A percentile compares a stretch with the other conserved stretches of the same genome.
phyloP scores from a whole-genome alignment of 2,888 invertebrate species.

The Drosophila paracracens region DNA sequence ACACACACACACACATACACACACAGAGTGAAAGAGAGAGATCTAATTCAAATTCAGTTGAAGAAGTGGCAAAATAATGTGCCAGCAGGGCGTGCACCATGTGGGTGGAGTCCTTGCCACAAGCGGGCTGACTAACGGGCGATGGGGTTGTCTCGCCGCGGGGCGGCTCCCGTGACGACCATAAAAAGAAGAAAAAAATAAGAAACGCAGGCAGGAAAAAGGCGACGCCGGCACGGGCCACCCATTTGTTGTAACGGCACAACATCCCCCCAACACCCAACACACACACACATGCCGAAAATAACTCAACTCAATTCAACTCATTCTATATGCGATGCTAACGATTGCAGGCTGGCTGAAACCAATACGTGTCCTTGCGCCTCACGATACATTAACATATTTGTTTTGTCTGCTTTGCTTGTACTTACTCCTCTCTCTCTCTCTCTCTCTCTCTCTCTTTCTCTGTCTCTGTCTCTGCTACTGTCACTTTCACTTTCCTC shows the following conservation, averaged over 20 bases:
- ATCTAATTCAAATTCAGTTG: constrained; percentile 81
- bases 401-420: constrained; percentile 74
- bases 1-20: constrained; percentile 39
- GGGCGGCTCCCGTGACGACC: constrained; percentile 71
- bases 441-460: not conserved
- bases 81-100: constrained; percentile 71
- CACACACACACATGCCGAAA: constrained; percentile 34
- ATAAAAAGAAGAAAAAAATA: constrained; percentile 53
- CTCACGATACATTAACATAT: constrained; percentile 77
- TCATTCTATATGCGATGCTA: constrained; percentile 69
- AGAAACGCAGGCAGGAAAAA: constrained; percentile 61
- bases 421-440: constrained; percentile 10
- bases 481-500: constrained; percentile 1
- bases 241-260: constrained; percentile 70
- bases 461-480: not conserved
- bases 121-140: constrained; percentile 15
- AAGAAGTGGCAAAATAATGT: constrained; percentile 80
- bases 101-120: constrained; percentile 51
- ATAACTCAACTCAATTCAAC: constrained; percentile 67
- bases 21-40: constrained; percentile 35
- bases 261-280: not conserved
- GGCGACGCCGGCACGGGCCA: constrained; percentile 73
- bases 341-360: constrained; percentile 71
- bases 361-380: constrained; percentile 75
- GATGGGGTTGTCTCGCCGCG: constrained; percentile 62